Conservation (phyloP, 2,113 vertebrate genomes). For the Phalacrocorax pelagicus region DNA sequence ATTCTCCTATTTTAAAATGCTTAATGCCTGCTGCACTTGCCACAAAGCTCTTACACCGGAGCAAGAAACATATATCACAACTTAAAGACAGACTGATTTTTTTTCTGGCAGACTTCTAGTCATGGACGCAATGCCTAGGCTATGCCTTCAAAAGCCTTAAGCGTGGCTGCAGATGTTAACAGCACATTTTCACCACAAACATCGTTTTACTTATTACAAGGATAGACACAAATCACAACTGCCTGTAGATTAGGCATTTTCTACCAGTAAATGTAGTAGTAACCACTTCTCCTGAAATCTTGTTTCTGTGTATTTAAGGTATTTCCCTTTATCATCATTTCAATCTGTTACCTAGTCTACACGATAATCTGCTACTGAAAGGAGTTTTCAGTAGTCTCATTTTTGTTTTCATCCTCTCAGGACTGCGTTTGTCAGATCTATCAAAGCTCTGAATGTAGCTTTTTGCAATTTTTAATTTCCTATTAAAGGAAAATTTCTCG, state of each 20-base stretch:
- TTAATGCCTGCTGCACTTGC: not conserved
- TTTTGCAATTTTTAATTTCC: conserved; percentile 23
- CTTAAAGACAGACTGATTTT: not conserved
- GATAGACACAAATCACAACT: not conserved
- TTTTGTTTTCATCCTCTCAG: not conserved
- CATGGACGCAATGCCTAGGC: not conserved
- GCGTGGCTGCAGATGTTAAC: not conserved
- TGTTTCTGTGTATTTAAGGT: not conserved
- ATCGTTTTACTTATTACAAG: not conserved
- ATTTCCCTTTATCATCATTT: conserved; percentile 31
- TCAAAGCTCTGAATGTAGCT: not conserved
- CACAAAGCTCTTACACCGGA: not conserved
- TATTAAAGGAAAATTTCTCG: not conserved
- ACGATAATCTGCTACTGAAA: not conserved
- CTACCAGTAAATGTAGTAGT: not conserved
- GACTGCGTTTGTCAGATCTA: not conserved
- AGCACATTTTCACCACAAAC: not conserved
- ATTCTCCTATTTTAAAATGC: not conserved
- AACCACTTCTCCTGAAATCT: not conserved
- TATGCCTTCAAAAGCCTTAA: not conserved
- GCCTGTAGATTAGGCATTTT: not conserved
- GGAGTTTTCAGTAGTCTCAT: not conserved
- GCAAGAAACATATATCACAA: not conserved
- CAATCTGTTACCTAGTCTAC: not conserved
- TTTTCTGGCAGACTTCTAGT: not conserved